Evolutionary conservation across 2,888 invertebrate genomes (phyloP).

Genomic region (Neoaliturus tenellus): DNA sequence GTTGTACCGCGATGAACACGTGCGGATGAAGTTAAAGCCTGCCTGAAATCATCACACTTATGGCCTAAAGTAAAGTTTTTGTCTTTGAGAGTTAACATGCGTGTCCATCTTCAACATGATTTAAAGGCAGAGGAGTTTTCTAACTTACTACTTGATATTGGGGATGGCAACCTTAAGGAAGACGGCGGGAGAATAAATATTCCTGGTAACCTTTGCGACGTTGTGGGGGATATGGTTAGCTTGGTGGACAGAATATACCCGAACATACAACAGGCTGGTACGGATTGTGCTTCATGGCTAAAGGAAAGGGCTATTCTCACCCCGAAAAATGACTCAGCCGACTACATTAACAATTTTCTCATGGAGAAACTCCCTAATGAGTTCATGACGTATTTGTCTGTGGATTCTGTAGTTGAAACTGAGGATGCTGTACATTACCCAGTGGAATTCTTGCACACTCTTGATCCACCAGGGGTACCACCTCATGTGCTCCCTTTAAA

Average conservation of each 20-base stretch:
- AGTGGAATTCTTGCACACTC: conserved; percentile 11
- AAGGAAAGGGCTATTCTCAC: too few species aligned
- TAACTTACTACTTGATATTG: conserved; percentile 17
- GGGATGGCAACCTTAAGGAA: neutral
- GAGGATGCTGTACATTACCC: conserved; percentile 26
- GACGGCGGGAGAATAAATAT: neutral
- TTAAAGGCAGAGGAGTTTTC: too few species aligned
- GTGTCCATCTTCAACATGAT: too few species aligned
- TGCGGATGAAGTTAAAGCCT: neutral
- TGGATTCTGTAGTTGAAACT: neutral
- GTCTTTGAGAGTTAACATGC: too few species aligned
- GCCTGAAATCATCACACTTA: neutral
- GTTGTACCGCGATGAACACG: neutral
- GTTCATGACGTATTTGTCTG: too few species aligned
- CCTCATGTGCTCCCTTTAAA: conserved; percentile 60
- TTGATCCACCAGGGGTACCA: conserved; percentile 61
- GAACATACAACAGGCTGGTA: neutral
- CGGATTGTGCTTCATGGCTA: conserved; percentile 38
- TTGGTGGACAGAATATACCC: neutral
- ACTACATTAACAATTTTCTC: too few species aligned
- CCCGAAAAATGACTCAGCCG: too few species aligned
- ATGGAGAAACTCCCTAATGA: too few species aligned
- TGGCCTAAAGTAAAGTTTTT: conserved; percentile 9
- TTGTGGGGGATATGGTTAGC: neutral
- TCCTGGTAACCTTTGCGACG: conserved; percentile 7